phyloP scores from a whole-genome alignment of 2,888 invertebrate species.

The Drymonia ruficornis region DNA sequence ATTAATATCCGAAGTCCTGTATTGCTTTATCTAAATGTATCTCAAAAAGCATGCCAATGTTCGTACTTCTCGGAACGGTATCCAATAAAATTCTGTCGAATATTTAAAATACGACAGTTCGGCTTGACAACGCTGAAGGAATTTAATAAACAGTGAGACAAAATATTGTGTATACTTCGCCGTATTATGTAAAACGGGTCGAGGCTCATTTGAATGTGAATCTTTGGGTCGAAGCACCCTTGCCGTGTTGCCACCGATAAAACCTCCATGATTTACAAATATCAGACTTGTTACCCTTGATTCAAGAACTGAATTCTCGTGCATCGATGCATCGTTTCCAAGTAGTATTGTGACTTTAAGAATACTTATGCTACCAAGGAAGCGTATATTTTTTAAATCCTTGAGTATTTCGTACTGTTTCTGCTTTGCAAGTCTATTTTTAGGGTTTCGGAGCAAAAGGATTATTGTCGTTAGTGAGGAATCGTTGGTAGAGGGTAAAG shows the following conservation, averaged over 20 bases:
- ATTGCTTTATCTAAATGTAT: neutral
- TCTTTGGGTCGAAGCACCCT: constrained; percentile 26
- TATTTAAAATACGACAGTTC: neutral
- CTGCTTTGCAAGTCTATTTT: constrained; percentile 5
- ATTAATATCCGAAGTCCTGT: neutral
- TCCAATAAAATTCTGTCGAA: neutral
- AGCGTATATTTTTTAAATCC: constrained; percentile 33
- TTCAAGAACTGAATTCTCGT: constrained; percentile 16
- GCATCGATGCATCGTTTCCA: constrained; percentile 4
- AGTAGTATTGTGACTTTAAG: constrained; percentile 31
- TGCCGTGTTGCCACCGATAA: constrained; percentile 33
- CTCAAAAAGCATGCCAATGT: neutral
- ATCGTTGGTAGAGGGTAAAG: neutral
- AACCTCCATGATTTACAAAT: constrained; percentile 13
- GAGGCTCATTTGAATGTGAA: constrained; percentile 40
- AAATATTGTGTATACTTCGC: constrained; percentile 29
- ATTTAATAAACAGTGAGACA: constrained; percentile 17
- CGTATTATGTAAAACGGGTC: constrained; percentile 37
- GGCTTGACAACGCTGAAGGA: constrained; percentile 4
- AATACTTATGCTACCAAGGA: constrained; percentile 22
- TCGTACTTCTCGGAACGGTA: neutral
- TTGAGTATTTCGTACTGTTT: constrained; percentile 8
- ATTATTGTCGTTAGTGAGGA: neutral
- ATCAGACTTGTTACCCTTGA: constrained; percentile 4
- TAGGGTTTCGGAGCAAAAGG: constrained; percentile 12